These are phyloP conservation scores for Oscheius onirici DNA, from an alignment of 2,888 invertebrate species.

Conservation along the genomic window DNA sequence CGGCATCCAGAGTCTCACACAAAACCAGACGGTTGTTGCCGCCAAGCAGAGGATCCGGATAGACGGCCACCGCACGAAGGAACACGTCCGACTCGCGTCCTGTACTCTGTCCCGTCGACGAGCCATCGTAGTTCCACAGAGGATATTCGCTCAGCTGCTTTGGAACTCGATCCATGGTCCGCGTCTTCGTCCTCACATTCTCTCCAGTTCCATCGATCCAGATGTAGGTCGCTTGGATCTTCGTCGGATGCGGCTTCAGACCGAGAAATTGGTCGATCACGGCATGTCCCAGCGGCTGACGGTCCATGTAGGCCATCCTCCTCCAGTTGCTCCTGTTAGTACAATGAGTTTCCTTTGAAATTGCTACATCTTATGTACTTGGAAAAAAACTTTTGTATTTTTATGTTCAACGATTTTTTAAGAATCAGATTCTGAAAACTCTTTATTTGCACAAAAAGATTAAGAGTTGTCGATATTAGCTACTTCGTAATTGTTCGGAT, in stretches of 20 bases:
- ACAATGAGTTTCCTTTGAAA: background rate
- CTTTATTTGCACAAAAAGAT: too few relatives aligned
- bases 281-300: slow-evolving; percentile 50
- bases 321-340: background rate
- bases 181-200: slow-evolving; percentile 85
- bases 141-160: slow-evolving; percentile 79
- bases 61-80: slow-evolving; percentile 56
- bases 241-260: slow-evolving; percentile 55
- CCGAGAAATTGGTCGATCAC: slow-evolving; percentile 56
- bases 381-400: too few relatives aligned
- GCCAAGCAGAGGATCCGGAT: slow-evolving; percentile 65
- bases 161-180: slow-evolving; percentile 85
- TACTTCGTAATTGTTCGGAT: too few relatives aligned
- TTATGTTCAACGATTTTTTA: too few relatives aligned
- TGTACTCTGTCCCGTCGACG: slow-evolving; percentile 84
- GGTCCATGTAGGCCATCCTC: background rate
- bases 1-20: slow-evolving; percentile 81
- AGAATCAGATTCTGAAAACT: too few relatives aligned
- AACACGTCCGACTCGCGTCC: slow-evolving; percentile 71
- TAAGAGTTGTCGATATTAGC: too few relatives aligned
- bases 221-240: slow-evolving; percentile 81
- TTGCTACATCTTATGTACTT: background rate
- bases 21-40: slow-evolving; percentile 61
- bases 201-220: slow-evolving; percentile 98
- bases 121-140: slow-evolving; percentile 92